Evolutionary conservation across 2,888 invertebrate genomes (phyloP), one percentile per base, ranked within the genome.

Genomic region (Coleophora deauratella): DNA sequence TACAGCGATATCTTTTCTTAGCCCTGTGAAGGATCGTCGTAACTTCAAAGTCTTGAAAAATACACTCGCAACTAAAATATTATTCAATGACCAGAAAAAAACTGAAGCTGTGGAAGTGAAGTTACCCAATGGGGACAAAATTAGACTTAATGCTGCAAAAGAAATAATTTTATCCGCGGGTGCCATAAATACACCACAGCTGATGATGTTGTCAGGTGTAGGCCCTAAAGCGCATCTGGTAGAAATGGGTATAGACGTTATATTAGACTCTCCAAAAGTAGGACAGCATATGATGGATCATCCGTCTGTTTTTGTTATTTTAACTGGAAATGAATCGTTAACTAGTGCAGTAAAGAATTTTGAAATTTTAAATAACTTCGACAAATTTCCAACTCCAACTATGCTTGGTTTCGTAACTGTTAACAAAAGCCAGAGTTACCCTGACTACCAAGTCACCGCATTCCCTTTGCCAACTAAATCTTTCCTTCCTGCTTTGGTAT

Each of bases 201-300:
- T 75, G 9, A 38, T 75, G 9, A 69, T 74, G 69, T 34, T 66
- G 3, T 73, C 72, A 1, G 72, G 73, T 2, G 53, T 75, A 9
- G 73, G 73, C 2, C 72, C 66, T 7, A 55, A 46, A 11, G 38
- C 57, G 1, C 58, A 72, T 50, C 51, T 73, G 7, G 27, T 46
- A 2, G 51, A 59, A 28, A 46, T 57, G n/a, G 49, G 53, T 9
- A 69, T 72, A 9, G 28, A 52, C 10, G 52, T 60, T 0, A 27
- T 64, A 2, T 35, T 59, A 4, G 49, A 72, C 45, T 52, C 58
- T 0, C 62, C 65, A n/a, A 49, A 53, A 9, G 74, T 74, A 2
- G 74, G 74, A 1, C 38, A 51, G 13, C 66, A 67, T 37, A 41
- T 74, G 12, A 72, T 72, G 54, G 67, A 76, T 41, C 75, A 75